A percentile compares a stretch with the other conserved stretches of the same genome.
phyloP scores from a whole-genome alignment of 2,113 vertebrate species.

The Oostethus manadensis region DNA sequence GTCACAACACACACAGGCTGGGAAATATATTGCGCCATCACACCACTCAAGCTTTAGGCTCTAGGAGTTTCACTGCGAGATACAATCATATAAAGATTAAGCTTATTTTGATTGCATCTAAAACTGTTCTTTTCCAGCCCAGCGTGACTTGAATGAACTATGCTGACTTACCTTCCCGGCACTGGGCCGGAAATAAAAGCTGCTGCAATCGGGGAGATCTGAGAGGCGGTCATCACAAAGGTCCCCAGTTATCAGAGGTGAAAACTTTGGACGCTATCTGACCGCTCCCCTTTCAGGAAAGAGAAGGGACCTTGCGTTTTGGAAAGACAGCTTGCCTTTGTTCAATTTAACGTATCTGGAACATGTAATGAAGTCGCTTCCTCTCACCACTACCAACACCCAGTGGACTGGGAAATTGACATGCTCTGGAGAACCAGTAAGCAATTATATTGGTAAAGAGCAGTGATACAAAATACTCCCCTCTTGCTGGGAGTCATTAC shows the following conservation, averaged over 20 bases:
- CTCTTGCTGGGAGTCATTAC: conserved; percentile 73
- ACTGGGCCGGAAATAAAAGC: conserved; percentile 21
- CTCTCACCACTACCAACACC: conserved; percentile 17
- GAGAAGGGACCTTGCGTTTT: conserved; percentile 62
- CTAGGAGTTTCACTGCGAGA: conserved; percentile 10
- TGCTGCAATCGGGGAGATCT: conserved; percentile 46
- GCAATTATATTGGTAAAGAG: conserved; percentile 81
- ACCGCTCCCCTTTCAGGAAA: conserved; percentile 30
- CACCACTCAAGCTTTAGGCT: neutral
- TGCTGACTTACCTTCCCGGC: conserved; percentile 19
- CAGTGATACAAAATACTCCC: conserved; percentile 77
- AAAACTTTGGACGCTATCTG: conserved; percentile 32
- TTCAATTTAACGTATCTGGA: conserved; percentile 74
- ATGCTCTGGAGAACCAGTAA: conserved; percentile 73
- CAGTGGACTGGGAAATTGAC: conserved; percentile 71
- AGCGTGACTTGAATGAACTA: conserved; percentile 27
- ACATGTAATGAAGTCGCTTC: conserved; percentile 67
- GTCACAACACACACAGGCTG: conserved; percentile 22
- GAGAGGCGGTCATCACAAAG: conserved; percentile 54
- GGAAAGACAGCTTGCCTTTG: conserved; percentile 62
- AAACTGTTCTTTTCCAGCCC: conserved; percentile 36
- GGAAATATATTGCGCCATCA: neutral
- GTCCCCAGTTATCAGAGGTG: conserved; percentile 53
- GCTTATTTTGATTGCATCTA: conserved; percentile 58
- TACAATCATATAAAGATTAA: conserved; percentile 12